Evolutionary conservation across 2,797 vertebrate genomes (phyloP).

Genomic region (Tolypeutes matacus): DNA sequence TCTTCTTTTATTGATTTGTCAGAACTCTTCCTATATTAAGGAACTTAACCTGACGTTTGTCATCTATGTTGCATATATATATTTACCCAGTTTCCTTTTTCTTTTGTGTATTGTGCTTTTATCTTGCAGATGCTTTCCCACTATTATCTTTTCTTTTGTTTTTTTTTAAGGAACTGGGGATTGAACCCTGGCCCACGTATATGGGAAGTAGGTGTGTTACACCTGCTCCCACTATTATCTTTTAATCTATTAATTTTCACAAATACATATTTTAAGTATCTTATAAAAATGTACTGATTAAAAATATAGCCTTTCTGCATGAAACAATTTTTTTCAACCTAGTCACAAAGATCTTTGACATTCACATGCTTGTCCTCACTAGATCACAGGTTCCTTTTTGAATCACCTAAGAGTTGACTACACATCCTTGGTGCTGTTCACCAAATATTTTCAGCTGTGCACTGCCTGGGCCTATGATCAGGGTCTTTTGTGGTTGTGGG

Average conservation of each 20-base stretch:
- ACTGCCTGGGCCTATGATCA: background rate
- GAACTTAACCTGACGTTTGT: background rate
- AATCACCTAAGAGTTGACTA: background rate
- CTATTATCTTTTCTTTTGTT: too few species aligned
- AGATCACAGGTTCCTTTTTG: background rate
- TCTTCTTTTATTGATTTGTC: constrained; percentile 39
- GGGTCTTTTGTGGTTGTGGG: background rate
- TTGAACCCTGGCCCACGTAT: too few species aligned
- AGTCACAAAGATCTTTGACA: background rate
- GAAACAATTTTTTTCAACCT: background rate
- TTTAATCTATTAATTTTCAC: background rate
- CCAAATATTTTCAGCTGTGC: too few species aligned
- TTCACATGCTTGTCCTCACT: background rate
- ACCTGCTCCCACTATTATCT: background rate
- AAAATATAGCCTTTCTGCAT: background rate
- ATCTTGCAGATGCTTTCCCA: constrained; percentile 1
- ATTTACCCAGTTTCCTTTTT: background rate
- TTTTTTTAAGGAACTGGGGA: background rate
- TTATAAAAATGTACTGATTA: background rate
- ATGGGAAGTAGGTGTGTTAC: too few species aligned
- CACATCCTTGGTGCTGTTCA: background rate
- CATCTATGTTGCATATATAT: background rate
- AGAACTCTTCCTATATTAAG: background rate
- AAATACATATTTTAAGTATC: background rate
- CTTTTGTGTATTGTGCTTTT: constrained; percentile 32